Conservation (phyloP, 2,797 vertebrate genomes). For the Cryptoprocta ferox region DNA sequence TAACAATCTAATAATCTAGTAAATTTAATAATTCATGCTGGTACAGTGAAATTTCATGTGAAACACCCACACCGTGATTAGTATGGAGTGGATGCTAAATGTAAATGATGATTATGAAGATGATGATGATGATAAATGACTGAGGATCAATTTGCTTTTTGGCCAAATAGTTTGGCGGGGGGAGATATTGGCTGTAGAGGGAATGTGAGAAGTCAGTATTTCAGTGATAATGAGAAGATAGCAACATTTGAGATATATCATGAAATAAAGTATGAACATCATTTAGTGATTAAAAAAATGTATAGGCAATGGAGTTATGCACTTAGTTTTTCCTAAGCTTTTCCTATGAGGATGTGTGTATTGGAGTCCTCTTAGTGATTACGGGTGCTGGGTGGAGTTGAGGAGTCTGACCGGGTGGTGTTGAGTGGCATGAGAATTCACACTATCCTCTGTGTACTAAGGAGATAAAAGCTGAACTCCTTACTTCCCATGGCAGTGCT, state of each 20-base stretch:
- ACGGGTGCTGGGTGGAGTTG: neutral
- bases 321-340: neutral
- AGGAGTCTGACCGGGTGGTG: neutral
- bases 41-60: neutral
- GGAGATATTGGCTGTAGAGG: neutral
- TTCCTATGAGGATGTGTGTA: neutral
- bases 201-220: neutral
- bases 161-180: neutral
- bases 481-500: neutral
- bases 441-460: neutral
- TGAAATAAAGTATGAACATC: neutral
- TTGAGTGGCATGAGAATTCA: neutral
- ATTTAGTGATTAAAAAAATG: neutral
- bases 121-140: neutral
- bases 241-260: neutral
- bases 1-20: neutral
- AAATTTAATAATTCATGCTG: neutral
- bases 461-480: neutral
- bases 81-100: neutral
- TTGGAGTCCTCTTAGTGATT: neutral
- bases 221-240: neutral
- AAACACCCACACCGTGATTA: neutral
- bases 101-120: neutral
- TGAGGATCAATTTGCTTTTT: neutral
- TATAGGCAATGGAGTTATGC: neutral